Conservation (phyloP, 2,888 invertebrate genomes). For the Parnassius orleans region DNA sequence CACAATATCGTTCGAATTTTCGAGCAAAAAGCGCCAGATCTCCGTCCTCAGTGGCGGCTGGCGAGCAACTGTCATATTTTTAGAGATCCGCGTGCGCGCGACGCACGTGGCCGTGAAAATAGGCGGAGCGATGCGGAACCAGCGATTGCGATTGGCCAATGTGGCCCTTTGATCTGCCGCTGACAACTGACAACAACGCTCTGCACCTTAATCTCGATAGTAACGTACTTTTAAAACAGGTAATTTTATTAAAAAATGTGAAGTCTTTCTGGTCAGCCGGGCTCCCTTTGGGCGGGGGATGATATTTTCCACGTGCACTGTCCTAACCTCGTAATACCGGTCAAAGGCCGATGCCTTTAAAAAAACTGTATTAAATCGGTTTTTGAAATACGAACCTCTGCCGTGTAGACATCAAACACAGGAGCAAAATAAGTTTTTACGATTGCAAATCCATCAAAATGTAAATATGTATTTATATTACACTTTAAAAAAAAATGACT, state of each 20-base stretch:
- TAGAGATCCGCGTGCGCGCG: conserved; percentile 64
- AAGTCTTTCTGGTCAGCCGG: conserved; percentile 71
- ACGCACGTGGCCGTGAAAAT: conserved; percentile 69
- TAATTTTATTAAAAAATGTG: conserved; percentile 79
- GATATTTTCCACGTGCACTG: conserved; percentile 50
- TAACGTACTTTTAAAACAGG: conserved; percentile 80
- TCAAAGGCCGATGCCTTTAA: conserved; percentile 50
- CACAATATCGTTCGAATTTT: conserved; percentile 41
- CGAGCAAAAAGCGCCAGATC: conserved; percentile 28
- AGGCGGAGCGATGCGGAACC: conserved; percentile 55
- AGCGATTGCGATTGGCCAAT: conserved; percentile 54
- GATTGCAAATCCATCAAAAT: not conserved
- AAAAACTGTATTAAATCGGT: conserved; percentile 49
- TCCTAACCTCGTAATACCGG: conserved; percentile 53
- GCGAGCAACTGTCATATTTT: conserved; percentile 60
- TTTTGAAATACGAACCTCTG: conserved; percentile 3
- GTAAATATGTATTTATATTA: no score
- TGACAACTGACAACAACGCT: conserved; percentile 77
- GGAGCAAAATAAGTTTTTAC: not conserved
- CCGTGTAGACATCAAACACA: conserved; percentile 3
- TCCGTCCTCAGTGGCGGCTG: conserved; percentile 40
- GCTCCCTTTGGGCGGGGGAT: conserved; percentile 50
- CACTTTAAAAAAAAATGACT: no score
- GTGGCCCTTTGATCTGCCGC: conserved; percentile 72
- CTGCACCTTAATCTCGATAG: conserved; percentile 79